A percentile compares a stretch with the other conserved stretches of the same genome.
Conservation (phyloP, 2,113 vertebrate species). For the Hypomesus transpacificus region DNA sequence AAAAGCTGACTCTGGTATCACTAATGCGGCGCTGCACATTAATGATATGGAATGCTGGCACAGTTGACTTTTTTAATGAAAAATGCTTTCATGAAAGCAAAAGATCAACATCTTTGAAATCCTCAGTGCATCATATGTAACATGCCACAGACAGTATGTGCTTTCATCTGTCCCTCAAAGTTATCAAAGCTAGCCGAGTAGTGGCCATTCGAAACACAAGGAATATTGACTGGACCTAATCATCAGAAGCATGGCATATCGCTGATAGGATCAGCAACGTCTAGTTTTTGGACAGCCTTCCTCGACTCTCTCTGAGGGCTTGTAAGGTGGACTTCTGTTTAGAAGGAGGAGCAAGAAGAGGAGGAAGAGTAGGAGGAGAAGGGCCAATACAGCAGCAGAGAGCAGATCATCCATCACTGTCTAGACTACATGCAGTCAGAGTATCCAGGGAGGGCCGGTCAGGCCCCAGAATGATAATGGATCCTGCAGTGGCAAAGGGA, state of each 20-base stretch:
- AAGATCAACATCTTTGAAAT: background rate
- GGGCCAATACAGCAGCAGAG: constrained; percentile 37
- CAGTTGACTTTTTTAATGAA: too few relatives aligned
- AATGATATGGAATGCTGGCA: background rate
- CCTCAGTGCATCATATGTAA: background rate
- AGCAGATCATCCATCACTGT: constrained; percentile 64
- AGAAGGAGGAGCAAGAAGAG: background rate
- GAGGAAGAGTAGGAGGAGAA: constrained; percentile 18
- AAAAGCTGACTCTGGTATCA: background rate
- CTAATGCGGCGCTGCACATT: background rate
- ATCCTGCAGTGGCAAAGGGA: constrained; percentile 38
- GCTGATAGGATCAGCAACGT: too few relatives aligned
- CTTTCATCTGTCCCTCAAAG: constrained; percentile 12
- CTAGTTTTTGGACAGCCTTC: too few relatives aligned
- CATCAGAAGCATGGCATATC: too few relatives aligned
- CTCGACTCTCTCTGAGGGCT: background rate
- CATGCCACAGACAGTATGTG: background rate
- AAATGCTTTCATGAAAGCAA: too few relatives aligned
- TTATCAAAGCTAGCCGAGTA: constrained; percentile 9
- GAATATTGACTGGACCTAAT: too few relatives aligned
- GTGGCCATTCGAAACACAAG: too few relatives aligned
- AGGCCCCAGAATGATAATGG: constrained; percentile 56
- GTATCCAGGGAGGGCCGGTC: constrained; percentile 34
- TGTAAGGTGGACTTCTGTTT: constrained; percentile 19
- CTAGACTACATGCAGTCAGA: constrained; percentile 38